These are phyloP conservation scores for Chorisops tibialis DNA, from an alignment of 2,888 invertebrate species.

Conservation along the genomic window DNA sequence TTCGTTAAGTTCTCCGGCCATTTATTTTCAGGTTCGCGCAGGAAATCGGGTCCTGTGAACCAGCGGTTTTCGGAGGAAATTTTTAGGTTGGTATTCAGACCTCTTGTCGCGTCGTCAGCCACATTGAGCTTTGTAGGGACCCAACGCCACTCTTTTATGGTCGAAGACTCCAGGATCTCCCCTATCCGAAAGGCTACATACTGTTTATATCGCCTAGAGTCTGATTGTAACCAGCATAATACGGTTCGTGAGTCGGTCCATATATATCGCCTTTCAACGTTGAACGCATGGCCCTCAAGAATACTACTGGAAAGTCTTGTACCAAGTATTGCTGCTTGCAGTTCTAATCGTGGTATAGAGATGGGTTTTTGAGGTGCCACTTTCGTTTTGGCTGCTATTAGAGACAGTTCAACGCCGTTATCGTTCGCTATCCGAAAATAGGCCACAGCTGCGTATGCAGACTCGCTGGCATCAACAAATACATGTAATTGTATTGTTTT, in stretches of 20 bases:
- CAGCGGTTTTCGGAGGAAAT: background rate
- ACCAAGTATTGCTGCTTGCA: slow-evolving; percentile 9
- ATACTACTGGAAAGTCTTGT: no score
- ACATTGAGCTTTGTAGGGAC: slow-evolving; percentile 26
- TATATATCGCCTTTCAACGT: no score
- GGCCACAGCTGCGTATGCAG: background rate
- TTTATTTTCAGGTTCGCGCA: background rate
- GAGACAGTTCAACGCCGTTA: background rate
- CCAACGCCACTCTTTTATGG: slow-evolving; percentile 27
- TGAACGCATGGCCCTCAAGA: no score
- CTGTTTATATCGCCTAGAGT: no score
- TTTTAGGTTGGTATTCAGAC: slow-evolving; percentile 2
- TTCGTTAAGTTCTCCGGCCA: background rate
- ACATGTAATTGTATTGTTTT: no score
- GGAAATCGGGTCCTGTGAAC: slow-evolving; percentile 22
- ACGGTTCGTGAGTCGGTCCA: no score
- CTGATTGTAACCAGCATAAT: no score
- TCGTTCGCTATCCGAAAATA: background rate
- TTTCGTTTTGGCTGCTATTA: background rate
- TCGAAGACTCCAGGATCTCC: slow-evolving; percentile 25
- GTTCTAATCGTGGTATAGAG: slow-evolving; percentile 23
- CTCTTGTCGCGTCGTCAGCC: slow-evolving; percentile 29
- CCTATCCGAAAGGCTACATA: no score
- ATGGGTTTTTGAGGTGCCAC: slow-evolving; percentile 14
- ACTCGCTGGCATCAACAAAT: no score